Conservation (phyloP, 2,888 invertebrate species). For the Macrosoma leucophasiata region DNA sequence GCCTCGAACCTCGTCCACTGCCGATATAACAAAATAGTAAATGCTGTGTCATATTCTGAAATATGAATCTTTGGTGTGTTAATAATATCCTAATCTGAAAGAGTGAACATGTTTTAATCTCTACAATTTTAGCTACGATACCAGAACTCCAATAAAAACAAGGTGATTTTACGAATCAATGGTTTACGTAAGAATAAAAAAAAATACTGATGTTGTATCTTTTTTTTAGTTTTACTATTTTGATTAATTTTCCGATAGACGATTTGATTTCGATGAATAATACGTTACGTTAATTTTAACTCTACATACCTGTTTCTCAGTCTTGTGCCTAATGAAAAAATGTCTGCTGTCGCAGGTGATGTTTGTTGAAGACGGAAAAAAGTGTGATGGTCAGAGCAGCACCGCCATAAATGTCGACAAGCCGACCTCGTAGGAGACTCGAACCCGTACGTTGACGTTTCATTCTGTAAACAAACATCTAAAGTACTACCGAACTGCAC, state of each 20-base stretch:
- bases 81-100: too few relatives aligned
- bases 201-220: too few relatives aligned
- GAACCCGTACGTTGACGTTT: slow-evolving; percentile 97
- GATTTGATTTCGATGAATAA: too few relatives aligned
- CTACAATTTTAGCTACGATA: too few relatives aligned
- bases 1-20: slow-evolving; percentile 77
- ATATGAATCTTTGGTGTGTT: too few relatives aligned
- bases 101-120: too few relatives aligned
- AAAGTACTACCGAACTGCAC: slow-evolving; percentile 12
- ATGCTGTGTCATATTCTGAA: too few relatives aligned
- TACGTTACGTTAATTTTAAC: slow-evolving; percentile 3
- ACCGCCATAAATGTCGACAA: slow-evolving; percentile 97
- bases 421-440: slow-evolving; percentile 94
- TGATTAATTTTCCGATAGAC: too few relatives aligned
- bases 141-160: too few relatives aligned
- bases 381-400: slow-evolving; percentile 96
- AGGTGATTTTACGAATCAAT: too few relatives aligned
- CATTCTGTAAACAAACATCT: slow-evolving; percentile 78
- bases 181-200: too few relatives aligned
- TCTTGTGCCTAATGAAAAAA: slow-evolving; percentile 86
- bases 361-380: slow-evolving; percentile 92
- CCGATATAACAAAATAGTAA: slow-evolving; percentile 10
- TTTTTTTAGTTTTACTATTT: too few relatives aligned
- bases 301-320: slow-evolving; percentile 82
- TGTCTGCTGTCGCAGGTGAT: slow-evolving; percentile 82